Percentiles rank a stretch among this genome's conserved stretches.
These are phyloP conservation scores for Scophthalmus maximus DNA, from an alignment of 2,113 vertebrate species.

Conservation along the genomic window DNA sequence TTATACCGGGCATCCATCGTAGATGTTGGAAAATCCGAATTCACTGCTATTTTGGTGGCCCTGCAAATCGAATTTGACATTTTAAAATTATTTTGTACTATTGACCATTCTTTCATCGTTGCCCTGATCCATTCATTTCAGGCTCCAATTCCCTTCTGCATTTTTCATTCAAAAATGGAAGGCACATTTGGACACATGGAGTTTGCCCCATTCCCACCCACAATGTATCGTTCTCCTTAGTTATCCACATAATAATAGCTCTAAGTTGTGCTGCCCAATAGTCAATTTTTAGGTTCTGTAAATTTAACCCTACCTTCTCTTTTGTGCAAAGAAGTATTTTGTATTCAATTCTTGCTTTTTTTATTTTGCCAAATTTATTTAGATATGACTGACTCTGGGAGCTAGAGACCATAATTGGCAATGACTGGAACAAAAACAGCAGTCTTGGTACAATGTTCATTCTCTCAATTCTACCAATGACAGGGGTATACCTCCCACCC, in stretches of 20 bases:
- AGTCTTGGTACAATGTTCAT: background rate
- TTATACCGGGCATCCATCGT: background rate
- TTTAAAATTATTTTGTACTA: background rate
- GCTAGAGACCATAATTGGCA: background rate
- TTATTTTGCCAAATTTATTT: background rate
- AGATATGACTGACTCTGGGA: background rate
- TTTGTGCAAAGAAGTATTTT: background rate
- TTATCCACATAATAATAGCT: background rate
- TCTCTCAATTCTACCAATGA: background rate
- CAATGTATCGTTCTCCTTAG: background rate
- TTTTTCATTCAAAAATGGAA: background rate
- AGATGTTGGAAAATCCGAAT: background rate
- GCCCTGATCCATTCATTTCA: too few relatives aligned
- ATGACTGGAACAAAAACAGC: background rate
- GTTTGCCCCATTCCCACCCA: conserved; percentile 1
- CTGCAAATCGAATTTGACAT: background rate
- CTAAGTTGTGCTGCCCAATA: background rate
- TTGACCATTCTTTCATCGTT: too few relatives aligned
- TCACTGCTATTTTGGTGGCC: background rate
- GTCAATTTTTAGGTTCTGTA: background rate
- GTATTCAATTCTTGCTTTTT: background rate
- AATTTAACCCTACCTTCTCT: background rate
- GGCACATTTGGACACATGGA: background rate
- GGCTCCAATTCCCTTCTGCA: too few relatives aligned
- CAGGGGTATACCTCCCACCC: background rate